Conservation (phyloP, 2,888 invertebrate genomes). For the Cryptus armator region DNA sequence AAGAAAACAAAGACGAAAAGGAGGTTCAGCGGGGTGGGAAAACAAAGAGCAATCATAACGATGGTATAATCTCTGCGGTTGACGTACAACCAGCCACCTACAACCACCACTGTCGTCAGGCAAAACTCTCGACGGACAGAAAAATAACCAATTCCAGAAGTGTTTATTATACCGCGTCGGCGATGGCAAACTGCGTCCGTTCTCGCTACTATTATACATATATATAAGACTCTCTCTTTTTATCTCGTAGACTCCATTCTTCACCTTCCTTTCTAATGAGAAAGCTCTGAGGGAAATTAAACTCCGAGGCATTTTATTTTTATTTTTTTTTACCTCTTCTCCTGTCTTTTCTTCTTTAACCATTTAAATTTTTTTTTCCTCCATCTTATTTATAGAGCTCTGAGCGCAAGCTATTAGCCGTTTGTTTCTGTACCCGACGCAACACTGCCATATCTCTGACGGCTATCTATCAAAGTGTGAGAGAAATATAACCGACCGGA, state of each 20-base stretch:
- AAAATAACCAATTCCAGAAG: constrained; percentile 83
- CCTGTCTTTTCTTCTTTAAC: constrained; percentile 15
- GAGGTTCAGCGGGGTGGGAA: constrained; percentile 68
- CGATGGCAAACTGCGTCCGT: constrained; percentile 53
- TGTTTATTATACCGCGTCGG: constrained; percentile 78
- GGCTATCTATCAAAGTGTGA: constrained; percentile 41
- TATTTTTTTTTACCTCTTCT: constrained; percentile 55
- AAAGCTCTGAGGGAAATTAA: constrained; percentile 67
- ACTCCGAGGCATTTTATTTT: constrained; percentile 58
- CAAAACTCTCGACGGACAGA: constrained; percentile 65
- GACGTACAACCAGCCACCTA: constrained; percentile 80
- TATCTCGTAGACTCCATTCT: constrained; percentile 73
- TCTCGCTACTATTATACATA: constrained; percentile 31
- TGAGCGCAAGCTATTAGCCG: constrained; percentile 39
- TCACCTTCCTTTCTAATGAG: constrained; percentile 75
- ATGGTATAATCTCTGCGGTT: constrained; percentile 82
- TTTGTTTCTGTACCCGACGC: constrained; percentile 24
- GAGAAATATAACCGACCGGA: constrained; percentile 1
- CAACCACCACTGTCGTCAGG: constrained; percentile 68
- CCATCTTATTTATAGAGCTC: constrained; percentile 38
- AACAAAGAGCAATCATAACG: constrained; percentile 82
- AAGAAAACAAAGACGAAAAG: constrained; percentile 46
- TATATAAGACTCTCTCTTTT: constrained; percentile 62
- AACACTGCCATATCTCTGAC: not conserved
- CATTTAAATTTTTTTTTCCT: not conserved